A percentile compares a stretch with the other conserved stretches of the same genome.
Evolutionary conservation across 2,888 invertebrate species (phyloP).

Genomic region (Tetranychus truncatus): DNA sequence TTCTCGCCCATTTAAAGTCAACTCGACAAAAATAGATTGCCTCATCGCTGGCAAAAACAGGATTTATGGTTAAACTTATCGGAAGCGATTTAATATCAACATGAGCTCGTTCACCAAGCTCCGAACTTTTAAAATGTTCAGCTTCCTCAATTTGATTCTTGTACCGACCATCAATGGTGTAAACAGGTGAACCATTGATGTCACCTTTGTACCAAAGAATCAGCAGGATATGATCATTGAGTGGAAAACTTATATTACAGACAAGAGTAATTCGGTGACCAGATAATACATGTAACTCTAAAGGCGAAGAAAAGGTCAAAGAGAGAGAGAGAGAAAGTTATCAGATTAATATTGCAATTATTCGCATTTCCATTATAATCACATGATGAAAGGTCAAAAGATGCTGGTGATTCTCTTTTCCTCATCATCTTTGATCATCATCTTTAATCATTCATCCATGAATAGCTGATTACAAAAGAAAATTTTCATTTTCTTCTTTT

Average conservation of each 20-base stretch:
- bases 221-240: conserved; percentile 11
- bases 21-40: conserved; percentile 16
- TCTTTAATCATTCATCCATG: no score
- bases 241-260: conserved; percentile 11
- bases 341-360: not conserved
- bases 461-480: no score
- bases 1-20: conserved; percentile 16
- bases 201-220: conserved; percentile 19
- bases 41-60: not conserved
- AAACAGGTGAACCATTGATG: conserved; percentile 10
- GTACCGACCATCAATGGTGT: conserved; percentile 15
- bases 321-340: not conserved
- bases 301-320: not conserved
- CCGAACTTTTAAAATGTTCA: conserved; percentile 13
- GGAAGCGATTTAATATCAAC: conserved; percentile 11
- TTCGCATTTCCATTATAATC: no score
- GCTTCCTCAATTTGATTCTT: not conserved
- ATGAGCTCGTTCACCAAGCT: conserved; percentile 5
- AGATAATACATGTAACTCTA: not conserved
- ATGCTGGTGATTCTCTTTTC: no score
- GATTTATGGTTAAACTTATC: not conserved
- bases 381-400: no score
- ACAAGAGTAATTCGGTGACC: not conserved
- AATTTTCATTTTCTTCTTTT: no score
- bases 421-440: no score